Evolutionary conservation across 2,797 vertebrate genomes (phyloP).

Genomic region (Momotus momota): DNA sequence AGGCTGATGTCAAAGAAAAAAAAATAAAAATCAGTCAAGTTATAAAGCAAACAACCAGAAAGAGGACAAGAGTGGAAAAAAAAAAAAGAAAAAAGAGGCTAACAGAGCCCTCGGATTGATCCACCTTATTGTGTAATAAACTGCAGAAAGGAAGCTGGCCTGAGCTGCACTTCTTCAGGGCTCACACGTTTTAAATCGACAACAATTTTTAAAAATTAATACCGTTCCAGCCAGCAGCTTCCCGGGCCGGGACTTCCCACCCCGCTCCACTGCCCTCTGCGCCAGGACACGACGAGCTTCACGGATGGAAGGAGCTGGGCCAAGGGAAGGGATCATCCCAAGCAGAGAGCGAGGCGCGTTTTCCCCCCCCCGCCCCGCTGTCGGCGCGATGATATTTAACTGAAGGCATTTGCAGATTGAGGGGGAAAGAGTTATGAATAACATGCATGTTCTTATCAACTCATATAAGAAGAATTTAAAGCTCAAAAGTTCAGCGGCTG

Average conservation of each 20-base stretch:
- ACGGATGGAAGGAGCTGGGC: not conserved
- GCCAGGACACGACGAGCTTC: not conserved
- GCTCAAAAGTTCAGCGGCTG: slow-evolving; percentile 29
- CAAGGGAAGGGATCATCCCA: not conserved
- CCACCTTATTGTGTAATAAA: slow-evolving; percentile 27
- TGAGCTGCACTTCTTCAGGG: not conserved
- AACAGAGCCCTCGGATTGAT: not conserved
- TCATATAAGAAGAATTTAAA: not conserved
- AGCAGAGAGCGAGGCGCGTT: not conserved
- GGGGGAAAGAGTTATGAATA: not conserved
- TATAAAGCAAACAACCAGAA: slow-evolving; percentile 34
- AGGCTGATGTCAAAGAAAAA: not conserved
- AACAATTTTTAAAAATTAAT: not conserved
- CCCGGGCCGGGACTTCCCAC: not conserved
- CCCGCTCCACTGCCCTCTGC: accelerated
- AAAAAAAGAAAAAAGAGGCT: not conserved
- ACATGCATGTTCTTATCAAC: not conserved
- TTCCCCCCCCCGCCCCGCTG: not conserved
- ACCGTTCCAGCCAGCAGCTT: not conserved
- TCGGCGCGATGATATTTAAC: not conserved
- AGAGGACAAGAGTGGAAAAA: not conserved
- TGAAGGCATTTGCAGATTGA: not conserved
- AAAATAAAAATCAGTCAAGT: not conserved
- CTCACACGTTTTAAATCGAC: not conserved
- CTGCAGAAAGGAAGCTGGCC: not conserved